Evolutionary conservation across 2,888 invertebrate genomes (phyloP).

Genomic region (Eilema sororculum): DNA sequence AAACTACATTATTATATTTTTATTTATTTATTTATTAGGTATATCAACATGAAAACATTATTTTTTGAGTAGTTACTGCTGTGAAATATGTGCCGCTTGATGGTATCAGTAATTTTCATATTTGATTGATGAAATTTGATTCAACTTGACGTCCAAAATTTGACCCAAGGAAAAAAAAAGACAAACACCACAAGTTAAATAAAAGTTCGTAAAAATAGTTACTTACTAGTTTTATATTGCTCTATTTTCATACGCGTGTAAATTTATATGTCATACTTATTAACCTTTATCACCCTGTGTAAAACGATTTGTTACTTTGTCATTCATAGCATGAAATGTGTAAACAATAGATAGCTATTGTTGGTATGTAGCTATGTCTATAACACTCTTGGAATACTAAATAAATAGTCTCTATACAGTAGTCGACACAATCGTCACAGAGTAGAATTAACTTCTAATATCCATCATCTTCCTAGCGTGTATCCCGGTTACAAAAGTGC

Average conservation of each 20-base stretch:
- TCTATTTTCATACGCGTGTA: neutral
- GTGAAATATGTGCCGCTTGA: no score
- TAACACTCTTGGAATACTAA: conserved; percentile 38
- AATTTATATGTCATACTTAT: neutral
- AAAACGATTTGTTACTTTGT: conserved; percentile 36
- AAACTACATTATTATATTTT: no score
- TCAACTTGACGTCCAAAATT: neutral
- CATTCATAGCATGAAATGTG: conserved; percentile 35
- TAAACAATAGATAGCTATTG: conserved; percentile 10
- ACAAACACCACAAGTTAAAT: neutral
- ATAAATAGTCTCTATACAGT: conserved; percentile 18
- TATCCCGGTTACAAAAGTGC: neutral
- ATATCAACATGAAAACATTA: neutral
- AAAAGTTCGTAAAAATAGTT: neutral
- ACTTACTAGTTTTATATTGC: neutral
- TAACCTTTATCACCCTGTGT: neutral
- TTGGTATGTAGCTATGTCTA: conserved; percentile 8
- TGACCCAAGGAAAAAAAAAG: neutral
- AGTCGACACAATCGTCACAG: conserved; percentile 15
- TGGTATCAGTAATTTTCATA: neutral
- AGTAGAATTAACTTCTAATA: neutral
- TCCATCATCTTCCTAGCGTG: neutral
- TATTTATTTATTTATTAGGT: no score
- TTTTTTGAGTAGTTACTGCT: neutral
- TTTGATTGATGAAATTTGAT: neutral